Percentiles rank a stretch among this genome's conserved stretches.
phyloP scores from a whole-genome alignment of 2,797 vertebrate genomes.

The Micropoecilia bifurca region DNA sequence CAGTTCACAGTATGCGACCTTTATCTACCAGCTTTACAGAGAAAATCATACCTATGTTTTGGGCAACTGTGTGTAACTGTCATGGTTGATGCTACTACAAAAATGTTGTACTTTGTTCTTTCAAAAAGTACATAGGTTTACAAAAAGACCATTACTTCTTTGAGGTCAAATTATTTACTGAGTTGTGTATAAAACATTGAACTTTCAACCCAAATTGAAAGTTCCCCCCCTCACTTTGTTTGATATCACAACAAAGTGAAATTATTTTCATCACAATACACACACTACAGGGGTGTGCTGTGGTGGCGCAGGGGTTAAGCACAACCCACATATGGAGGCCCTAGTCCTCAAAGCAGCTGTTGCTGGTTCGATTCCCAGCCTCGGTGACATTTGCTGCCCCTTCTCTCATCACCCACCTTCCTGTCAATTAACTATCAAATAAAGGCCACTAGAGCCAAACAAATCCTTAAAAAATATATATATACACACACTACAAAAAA shows the following conservation, averaged over 20 bases:
- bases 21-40: neutral
- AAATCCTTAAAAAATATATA: too few species aligned
- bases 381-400: too few species aligned
- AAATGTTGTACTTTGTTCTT: neutral
- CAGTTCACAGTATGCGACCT: constrained; percentile 17
- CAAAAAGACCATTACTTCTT: neutral
- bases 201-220: neutral
- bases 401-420: too few species aligned
- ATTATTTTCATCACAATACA: neutral
- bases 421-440: too few species aligned
- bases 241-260: neutral
- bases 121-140: neutral
- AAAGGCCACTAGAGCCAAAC: too few species aligned
- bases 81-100: neutral
- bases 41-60: neutral
- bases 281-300: too few species aligned
- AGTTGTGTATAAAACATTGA: neutral
- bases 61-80: neutral
- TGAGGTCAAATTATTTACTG: neutral
- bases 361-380: too few species aligned
- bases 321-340: too few species aligned
- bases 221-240: too few species aligned
- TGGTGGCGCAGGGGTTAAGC: too few species aligned
- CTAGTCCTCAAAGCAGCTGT: too few species aligned
- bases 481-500: neutral